Conservation (phyloP, 2,888 invertebrate genomes). For the Petrophora chlorosata region DNA sequence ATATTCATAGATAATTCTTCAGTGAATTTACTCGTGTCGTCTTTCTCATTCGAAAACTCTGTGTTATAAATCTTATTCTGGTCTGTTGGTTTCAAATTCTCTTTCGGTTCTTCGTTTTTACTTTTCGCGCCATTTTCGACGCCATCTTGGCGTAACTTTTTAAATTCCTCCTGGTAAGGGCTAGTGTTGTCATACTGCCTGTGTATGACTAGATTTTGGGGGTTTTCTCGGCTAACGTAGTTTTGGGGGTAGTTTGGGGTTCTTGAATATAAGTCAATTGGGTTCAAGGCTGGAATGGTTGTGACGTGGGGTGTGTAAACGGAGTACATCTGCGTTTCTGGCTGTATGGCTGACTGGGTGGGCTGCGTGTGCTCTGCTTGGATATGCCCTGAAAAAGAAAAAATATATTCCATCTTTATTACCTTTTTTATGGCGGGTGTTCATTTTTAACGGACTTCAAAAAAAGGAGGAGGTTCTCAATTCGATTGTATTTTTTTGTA, state of each 20-base stretch:
- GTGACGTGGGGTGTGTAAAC: conserved; percentile 58
- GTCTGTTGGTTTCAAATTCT: conserved; percentile 67
- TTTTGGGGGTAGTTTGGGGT: conserved; percentile 62
- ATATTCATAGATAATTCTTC: conserved; percentile 65
- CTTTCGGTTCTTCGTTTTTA: conserved; percentile 66
- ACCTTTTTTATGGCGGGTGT: too few species aligned
- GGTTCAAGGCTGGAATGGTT: conserved; percentile 54
- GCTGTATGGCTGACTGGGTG: conserved; percentile 41
- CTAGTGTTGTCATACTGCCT: conserved; percentile 65
- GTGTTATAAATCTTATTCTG: conserved; percentile 63
- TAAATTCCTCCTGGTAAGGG: conserved; percentile 61
- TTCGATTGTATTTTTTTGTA: too few species aligned
- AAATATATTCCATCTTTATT: too few species aligned
- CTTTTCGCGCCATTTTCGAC: conserved; percentile 43
- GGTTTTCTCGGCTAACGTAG: conserved; percentile 62
- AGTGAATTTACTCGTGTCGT: conserved; percentile 52
- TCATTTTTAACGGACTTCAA: too few species aligned
- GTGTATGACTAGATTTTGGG: conserved; percentile 72
- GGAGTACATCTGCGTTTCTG: conserved; percentile 59
- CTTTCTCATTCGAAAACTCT: conserved; percentile 34
- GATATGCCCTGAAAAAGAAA: conserved; percentile 61
- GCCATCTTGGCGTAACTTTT: conserved; percentile 57
- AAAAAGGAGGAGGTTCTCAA: too few species aligned
- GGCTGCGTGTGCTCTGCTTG: conserved; percentile 46
- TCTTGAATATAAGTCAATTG: conserved; percentile 60